Base-by-base conservation (phyloP, 2,888 invertebrate species). In the Lissonota sp. region DNA sequence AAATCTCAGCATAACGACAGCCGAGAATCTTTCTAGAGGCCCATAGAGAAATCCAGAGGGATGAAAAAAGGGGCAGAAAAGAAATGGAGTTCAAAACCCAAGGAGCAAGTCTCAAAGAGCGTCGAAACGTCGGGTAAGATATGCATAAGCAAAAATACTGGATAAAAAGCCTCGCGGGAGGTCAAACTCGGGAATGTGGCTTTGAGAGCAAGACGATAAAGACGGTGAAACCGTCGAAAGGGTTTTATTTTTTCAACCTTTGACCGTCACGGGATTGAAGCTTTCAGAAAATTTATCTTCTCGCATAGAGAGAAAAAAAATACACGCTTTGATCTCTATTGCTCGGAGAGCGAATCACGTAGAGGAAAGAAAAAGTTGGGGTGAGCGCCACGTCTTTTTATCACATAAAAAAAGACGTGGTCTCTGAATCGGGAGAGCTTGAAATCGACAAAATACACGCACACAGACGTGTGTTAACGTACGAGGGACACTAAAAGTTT, bases 91-190 rank as follows among this genome's bases (percentile, higher is more conserved):
- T 44, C 37, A 26, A 14, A 60, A 58, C 46, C 63, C 55, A 78
- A 75, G 71, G 49, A 81, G 78, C 64, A 82, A 82, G 71, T 62
- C 67, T 44, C 63, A 42, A 26, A 57, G 70, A 79, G 74, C 58
- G 69, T 79, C 57, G 73, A 63, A 42, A 75, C 71, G 62, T 66
- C 63, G 57, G 66, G 82, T 26, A 26, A 71, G 57, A 66, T 57
- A 44, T 73, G 82, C 75, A 82, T 82, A 82, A 82, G 78, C 62
- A 73, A 57, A 79, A 73, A 62, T 72, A 53, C 39, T 60, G 64
- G 69, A 77, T 70, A 70, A 58, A 81, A 6, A 44, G 69, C 73
- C 40, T 73, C 72, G 60, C 73, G 53, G 58, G 69, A 73, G 70
- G 69, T 77, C 73, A 51, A 3, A 42, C 51, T 6, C 14, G 8